These are phyloP conservation scores for Eledone cirrhosa DNA, from an alignment of 2,888 invertebrate genomes.

Conservation along the genomic window DNA sequence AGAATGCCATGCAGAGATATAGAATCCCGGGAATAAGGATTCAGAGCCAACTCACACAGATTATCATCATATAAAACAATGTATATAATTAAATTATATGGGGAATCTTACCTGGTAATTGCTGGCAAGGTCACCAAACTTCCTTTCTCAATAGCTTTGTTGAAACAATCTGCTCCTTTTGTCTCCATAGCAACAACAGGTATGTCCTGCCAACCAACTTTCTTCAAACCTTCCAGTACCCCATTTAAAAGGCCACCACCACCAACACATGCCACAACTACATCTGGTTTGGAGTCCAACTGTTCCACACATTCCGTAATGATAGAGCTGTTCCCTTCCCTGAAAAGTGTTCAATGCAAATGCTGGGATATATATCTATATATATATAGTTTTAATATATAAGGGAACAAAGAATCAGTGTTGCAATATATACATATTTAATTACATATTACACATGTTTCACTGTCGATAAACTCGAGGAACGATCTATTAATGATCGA, in stretches of 20 bases:
- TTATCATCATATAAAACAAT: background rate
- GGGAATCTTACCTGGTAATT: constrained; percentile 64
- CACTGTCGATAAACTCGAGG: too few species aligned
- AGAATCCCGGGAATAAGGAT: too few species aligned
- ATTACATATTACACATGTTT: too few species aligned
- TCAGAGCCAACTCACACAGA: too few species aligned
- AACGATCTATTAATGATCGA: too few species aligned
- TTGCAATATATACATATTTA: too few species aligned
- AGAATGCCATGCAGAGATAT: too few species aligned
- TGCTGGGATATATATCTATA: background rate
- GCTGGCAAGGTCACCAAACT: constrained; percentile 64
- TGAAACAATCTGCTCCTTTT: constrained; percentile 67
- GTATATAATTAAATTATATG: constrained; percentile 57
- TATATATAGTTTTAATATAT: too few species aligned
- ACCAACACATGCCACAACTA: constrained; percentile 68
- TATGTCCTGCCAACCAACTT: constrained; percentile 65
- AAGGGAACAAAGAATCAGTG: too few species aligned
- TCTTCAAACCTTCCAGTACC: constrained; percentile 56
- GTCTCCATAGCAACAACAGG: constrained; percentile 70
- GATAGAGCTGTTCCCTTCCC: constrained; percentile 68
- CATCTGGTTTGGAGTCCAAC: constrained; percentile 64
- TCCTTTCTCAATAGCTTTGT: constrained; percentile 65
- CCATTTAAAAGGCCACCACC: constrained; percentile 69
- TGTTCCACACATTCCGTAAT: constrained; percentile 67
- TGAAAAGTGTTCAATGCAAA: constrained; percentile 37